These are phyloP conservation scores for Burhinus oedicnemus DNA, from an alignment of 2,113 vertebrate species.

Conservation along the genomic window DNA sequence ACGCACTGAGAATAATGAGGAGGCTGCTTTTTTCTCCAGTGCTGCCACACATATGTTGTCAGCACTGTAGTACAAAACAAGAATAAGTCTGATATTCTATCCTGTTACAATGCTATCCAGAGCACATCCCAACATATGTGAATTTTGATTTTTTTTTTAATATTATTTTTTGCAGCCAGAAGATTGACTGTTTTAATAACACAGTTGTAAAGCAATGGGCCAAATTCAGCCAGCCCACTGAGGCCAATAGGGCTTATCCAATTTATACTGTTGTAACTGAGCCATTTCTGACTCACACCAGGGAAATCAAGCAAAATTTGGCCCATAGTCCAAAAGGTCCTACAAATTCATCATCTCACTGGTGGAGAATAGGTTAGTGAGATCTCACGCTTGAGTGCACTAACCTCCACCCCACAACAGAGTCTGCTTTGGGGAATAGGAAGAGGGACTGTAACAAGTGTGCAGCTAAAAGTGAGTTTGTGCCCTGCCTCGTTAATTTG, in stretches of 20 bases:
- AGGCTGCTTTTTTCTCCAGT: background rate
- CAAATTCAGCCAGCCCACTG: background rate
- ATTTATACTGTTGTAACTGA: background rate
- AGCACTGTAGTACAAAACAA: background rate
- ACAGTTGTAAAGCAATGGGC: background rate
- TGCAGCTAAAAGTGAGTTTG: background rate
- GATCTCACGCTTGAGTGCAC: background rate
- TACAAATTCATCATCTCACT: background rate
- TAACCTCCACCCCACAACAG: background rate
- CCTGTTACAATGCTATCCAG: background rate
- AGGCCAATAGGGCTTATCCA: background rate
- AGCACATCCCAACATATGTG: background rate
- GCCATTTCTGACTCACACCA: background rate
- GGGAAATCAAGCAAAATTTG: background rate
- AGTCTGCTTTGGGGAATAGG: background rate
- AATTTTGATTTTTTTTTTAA: background rate
- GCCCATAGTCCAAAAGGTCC: background rate
- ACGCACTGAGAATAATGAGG: background rate
- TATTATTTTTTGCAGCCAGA: background rate
- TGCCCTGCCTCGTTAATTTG: background rate
- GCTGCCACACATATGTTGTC: background rate
- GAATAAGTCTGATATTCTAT: background rate
- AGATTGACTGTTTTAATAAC: background rate
- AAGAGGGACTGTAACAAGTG: background rate
- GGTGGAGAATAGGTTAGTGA: background rate